A percentile compares a stretch with the other conserved stretches of the same genome.
phyloP scores from a whole-genome alignment of 1,140 invertebrate genomes.

The Drosophila saltans region DNA sequence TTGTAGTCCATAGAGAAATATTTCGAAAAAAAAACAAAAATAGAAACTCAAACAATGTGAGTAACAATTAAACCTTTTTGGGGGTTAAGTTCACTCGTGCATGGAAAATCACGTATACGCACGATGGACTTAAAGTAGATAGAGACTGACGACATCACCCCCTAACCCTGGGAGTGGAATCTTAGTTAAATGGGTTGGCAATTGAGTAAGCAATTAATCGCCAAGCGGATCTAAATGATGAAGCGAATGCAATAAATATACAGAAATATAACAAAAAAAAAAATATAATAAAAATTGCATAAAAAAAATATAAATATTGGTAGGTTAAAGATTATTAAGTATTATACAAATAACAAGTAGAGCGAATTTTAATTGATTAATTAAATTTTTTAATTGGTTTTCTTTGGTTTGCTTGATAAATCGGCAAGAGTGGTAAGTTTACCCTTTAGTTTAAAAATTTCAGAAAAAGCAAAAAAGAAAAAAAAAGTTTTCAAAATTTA shows the following conservation, averaged over 20 bases:
- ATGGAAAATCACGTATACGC: constrained; percentile 69
- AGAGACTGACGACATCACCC: constrained; percentile 15
- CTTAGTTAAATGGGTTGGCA: constrained; percentile 27
- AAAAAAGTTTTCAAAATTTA: too few relatives aligned
- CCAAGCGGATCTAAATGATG: constrained; percentile 54
- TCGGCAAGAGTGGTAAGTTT: too few relatives aligned
- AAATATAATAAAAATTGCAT: background rate
- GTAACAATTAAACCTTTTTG: constrained; percentile 36
- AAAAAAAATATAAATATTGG: background rate
- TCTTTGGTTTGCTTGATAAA: too few relatives aligned
- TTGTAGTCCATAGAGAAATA: constrained; percentile 45
- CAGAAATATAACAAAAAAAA: background rate
- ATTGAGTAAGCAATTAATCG: constrained; percentile 44
- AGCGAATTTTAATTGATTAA: too few relatives aligned
- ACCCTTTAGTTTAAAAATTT: too few relatives aligned
- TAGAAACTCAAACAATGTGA: constrained; percentile 43
- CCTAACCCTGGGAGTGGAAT: constrained; percentile 4
- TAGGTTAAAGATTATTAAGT: too few relatives aligned
- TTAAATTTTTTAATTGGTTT: too few relatives aligned
- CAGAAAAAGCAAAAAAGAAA: too few relatives aligned
- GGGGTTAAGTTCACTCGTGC: constrained; percentile 61
- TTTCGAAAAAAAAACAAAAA: background rate
- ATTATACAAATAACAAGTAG: too few relatives aligned
- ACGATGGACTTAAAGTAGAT: constrained; percentile 34
- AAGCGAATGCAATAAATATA: background rate